Evolutionary conservation across 92 coral and sea anemone species (phyloP), one percentile per base, ranked within the genome.

Genomic region (Phenganax marumi): DNA sequence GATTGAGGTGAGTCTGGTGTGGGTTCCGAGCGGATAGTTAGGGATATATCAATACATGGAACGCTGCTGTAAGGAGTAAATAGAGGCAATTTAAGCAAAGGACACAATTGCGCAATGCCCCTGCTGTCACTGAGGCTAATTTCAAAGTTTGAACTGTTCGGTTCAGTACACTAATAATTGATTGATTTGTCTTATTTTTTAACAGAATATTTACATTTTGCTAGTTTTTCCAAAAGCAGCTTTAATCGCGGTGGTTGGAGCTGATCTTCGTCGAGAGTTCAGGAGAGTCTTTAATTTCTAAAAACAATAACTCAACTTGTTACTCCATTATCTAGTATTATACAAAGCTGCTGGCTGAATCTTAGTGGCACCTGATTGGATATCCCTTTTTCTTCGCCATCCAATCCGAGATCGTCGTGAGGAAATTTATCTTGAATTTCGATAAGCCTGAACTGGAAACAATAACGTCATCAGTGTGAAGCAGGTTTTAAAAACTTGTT

Each of bases 381-480:
- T 47, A 63, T n/a, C 63, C 83, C 83, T 22, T 92, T 92, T 68
- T 90, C 91, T 50, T 96, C 99, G 14, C 43, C 43, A 33, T 89
- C 86, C 70, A 96, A 89, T 62, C 92, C 87, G 48, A 96, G 86
- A 76, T 92, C 91, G 80, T 96, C 99, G 70, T 93, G 92, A 2
- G 99, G 99, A 68, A 96, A 96, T 73, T 91, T 93, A 73, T 96
- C 99, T 81, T 96, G 99, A 48, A 96, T 92, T 87, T 89, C 93
- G 39, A 87, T 91, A 66, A 96, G 90, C 52, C 92, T 90, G 63
- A 93, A 95, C 99, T 96, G 79, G 8, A 75, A 12, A 11, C 21
- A 77, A 57, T 12, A 12, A 26, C 70, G 50, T 50, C 3, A n/a
- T 65, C 49, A 26, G 46, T 69, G 66, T 76, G 7, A 83, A 68